Conservation (phyloP, 2,888 invertebrate genomes). For the Ennomos erosarius region DNA sequence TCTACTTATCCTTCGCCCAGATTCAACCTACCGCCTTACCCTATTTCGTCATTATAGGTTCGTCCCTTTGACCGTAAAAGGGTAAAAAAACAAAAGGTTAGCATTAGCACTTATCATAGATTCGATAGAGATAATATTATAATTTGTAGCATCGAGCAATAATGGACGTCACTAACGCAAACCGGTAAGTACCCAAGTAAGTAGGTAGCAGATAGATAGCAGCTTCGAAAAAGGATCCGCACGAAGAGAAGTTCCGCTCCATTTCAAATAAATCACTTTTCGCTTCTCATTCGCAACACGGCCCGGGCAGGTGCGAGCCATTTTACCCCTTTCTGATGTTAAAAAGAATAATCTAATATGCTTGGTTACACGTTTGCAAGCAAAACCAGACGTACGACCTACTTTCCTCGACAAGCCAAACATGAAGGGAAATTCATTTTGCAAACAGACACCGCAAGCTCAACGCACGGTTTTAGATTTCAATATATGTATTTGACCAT, state of each 20-base stretch:
- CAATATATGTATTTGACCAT: no score
- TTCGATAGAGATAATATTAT: no score
- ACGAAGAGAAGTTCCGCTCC: constrained; percentile 30
- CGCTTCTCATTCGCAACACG: constrained; percentile 41
- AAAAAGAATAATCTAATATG: constrained; percentile 54
- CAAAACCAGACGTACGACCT: constrained; percentile 70
- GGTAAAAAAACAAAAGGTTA: no score
- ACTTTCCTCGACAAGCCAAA: constrained; percentile 72
- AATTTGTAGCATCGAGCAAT: no score
- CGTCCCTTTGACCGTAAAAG: no score
- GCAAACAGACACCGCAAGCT: constrained; percentile 53
- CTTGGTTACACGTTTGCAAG: constrained; percentile 44
- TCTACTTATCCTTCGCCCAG: no score
- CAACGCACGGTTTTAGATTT: constrained; percentile 39
- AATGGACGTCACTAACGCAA: no score
- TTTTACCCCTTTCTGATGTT: constrained; percentile 36
- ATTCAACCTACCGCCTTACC: no score
- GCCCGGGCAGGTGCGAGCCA: constrained; percentile 46
- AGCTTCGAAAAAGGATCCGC: constrained; percentile 14
- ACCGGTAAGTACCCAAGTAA: no score
- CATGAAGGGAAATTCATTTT: constrained; percentile 73
- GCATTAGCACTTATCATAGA: no score
- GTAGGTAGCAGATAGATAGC: background rate
- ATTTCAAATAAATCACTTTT: constrained; percentile 44
- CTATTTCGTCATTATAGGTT: no score